Evolutionary conservation across 2,113 vertebrate species (phyloP), one percentile per base, ranked within the genome.

Genomic region (Pachypanchax playfairii): DNA sequence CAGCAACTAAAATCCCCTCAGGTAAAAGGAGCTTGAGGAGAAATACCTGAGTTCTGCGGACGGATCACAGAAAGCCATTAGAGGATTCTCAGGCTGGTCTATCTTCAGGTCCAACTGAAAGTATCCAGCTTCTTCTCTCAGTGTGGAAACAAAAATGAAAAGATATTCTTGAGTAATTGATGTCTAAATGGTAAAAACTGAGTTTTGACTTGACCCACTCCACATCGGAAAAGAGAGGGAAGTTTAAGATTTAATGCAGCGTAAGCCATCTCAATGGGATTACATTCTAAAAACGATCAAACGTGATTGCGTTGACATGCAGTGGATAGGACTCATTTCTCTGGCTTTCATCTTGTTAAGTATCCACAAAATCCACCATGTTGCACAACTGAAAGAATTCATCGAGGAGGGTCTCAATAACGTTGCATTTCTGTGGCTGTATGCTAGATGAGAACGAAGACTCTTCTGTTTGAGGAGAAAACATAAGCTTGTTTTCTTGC

Each of bases 401-500:
- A 4, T n/a, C 25, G 2, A 4, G 56, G 24, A 51, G 26, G 47
- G 56, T 51, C 52, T 75, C 55, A 47, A 55, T 56, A 54, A 29
- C 3, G 49, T 18, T 11, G 20, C 20, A 12, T 56, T 56, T 70
- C 29, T 59, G 65, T 25, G 42, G 53, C 50, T 69, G 39, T 3
- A 5, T 54, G 81, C 77, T 67, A 64, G 49, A 28, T n/a, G 47
- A 60, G 66, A 79, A 70, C 21, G 33, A 49, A 71, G 73, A 69
- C 49, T 62, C 53, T 72, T 74, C 57, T 62, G 75, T 73, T 80
- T 65, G 72, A 85, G 75, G 75, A 83, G 80, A 81, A 87, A 84
- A 86, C 85, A 84, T 79, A 83, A 79, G 82, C 85, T 79, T 65
- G 75, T 70, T 82, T 80, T 84, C 85, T 71, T 83, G 84, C 85